Evolutionary conservation across 2,888 invertebrate genomes (phyloP).

Genomic region (Patella pellucida): DNA sequence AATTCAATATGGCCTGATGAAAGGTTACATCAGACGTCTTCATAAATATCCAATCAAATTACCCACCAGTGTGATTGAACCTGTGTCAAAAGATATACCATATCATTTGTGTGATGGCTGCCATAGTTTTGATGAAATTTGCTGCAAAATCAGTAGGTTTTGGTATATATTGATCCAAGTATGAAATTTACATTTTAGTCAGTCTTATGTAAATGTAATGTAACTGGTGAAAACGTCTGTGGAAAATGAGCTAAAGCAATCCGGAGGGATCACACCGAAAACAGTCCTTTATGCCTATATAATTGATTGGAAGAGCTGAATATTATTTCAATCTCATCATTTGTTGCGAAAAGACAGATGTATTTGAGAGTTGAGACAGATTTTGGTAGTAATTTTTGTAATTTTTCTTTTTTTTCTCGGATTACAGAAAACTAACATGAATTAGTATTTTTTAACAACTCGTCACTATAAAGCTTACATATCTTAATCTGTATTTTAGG

Average conservation of each 20-base stretch:
- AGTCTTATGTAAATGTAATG: too few relatives aligned
- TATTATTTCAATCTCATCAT: too few relatives aligned
- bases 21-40: conserved; percentile 85
- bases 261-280: too few relatives aligned
- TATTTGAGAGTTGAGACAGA: neutral
- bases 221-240: too few relatives aligned
- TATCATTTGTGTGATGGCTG: conserved; percentile 81
- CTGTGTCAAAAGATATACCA: conserved; percentile 49
- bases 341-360: too few relatives aligned
- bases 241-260: too few relatives aligned
- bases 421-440: too few relatives aligned
- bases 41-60: conserved; percentile 77
- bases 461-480: neutral
- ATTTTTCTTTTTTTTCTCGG: neutral
- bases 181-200: neutral
- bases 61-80: conserved; percentile 38
- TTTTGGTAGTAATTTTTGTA: neutral
- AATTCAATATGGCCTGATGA: conserved; percentile 88
- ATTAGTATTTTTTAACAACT: too few relatives aligned
- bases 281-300: too few relatives aligned
- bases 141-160: conserved; percentile 78
- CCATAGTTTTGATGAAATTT: conserved; percentile 90
- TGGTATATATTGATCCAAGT: conserved; percentile 43
- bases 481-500: conserved; percentile 38
- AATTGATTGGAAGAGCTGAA: too few relatives aligned